Conservation (phyloP, 2,113 vertebrate genomes). For the Cygnus buccinator region DNA sequence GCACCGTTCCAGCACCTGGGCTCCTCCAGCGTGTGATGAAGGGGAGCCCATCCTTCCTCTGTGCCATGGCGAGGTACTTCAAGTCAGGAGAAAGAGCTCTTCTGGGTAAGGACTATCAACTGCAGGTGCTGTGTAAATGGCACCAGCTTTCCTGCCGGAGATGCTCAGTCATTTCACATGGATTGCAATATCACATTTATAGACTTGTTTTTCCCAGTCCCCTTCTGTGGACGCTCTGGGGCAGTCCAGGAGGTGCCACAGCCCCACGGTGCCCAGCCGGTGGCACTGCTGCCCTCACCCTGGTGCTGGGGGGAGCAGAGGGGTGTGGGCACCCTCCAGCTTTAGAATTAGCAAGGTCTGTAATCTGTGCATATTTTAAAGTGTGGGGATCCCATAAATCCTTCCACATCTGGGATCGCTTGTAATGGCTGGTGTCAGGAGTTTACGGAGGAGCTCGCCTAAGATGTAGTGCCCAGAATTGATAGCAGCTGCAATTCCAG, state of each 20-base stretch:
- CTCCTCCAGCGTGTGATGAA: neutral
- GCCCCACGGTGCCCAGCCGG: neutral
- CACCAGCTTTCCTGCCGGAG: neutral
- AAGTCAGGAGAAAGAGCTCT: neutral
- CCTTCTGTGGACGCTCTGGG: neutral
- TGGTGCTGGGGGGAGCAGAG: neutral
- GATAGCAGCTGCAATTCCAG: conserved; percentile 66
- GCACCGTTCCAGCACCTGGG: neutral
- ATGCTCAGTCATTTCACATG: neutral
- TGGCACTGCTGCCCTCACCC: neutral
- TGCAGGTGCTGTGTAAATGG: neutral
- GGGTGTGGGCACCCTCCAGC: fast-evolving
- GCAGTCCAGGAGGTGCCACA: neutral
- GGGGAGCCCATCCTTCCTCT: neutral
- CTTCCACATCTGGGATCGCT: conserved; percentile 65
- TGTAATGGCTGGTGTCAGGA: conserved; percentile 60
- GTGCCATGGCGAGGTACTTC: neutral
- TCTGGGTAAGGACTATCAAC: neutral
- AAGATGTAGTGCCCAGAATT: conserved; percentile 64
- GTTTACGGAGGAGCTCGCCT: conserved; percentile 61
- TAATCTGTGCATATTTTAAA: conserved; percentile 13
- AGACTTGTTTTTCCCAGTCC: neutral
- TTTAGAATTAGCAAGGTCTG: neutral
- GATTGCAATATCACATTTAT: neutral
- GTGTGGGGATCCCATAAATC: conserved; percentile 65